phyloP scores from a whole-genome alignment of 2,888 invertebrate genomes.

The Lucinisca nassula region DNA sequence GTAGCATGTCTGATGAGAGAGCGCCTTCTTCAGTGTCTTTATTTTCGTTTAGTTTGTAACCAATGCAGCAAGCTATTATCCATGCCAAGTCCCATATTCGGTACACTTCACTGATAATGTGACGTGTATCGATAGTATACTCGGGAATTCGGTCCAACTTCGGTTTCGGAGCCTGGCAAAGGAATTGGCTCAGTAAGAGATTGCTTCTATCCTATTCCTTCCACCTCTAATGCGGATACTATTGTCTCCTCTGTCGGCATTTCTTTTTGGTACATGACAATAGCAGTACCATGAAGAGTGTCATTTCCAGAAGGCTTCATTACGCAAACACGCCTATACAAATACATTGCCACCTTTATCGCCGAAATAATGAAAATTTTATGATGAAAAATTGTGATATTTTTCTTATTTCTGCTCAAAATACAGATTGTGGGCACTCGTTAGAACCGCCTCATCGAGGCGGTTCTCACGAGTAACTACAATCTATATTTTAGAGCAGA shows the following conservation, averaged over 20 bases:
- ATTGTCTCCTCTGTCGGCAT: not conserved
- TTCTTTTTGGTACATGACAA: not conserved
- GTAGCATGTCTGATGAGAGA: no score
- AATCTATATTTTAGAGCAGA: no score
- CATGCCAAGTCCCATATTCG: slow-evolving; percentile 5
- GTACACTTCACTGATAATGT: not conserved
- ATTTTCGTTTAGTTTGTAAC: not conserved
- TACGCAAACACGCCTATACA: no score
- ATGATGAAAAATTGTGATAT: no score
- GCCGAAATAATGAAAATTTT: no score
- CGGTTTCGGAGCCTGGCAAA: not conserved
- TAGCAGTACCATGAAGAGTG: not conserved
- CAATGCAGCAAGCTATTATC: not conserved
- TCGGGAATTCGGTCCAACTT: not conserved
- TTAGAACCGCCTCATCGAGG: no score
- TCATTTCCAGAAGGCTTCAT: not conserved
- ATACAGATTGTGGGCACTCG: no score
- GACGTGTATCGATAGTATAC: not conserved
- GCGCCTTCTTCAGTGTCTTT: no score
- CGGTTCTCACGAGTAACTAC: no score
- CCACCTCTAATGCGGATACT: not conserved
- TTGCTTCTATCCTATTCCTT: not conserved
- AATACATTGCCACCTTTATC: no score
- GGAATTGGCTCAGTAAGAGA: not conserved
- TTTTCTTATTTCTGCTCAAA: no score